Conservation (phyloP, 2,797 vertebrate species). For the Alectoris magna region DNA sequence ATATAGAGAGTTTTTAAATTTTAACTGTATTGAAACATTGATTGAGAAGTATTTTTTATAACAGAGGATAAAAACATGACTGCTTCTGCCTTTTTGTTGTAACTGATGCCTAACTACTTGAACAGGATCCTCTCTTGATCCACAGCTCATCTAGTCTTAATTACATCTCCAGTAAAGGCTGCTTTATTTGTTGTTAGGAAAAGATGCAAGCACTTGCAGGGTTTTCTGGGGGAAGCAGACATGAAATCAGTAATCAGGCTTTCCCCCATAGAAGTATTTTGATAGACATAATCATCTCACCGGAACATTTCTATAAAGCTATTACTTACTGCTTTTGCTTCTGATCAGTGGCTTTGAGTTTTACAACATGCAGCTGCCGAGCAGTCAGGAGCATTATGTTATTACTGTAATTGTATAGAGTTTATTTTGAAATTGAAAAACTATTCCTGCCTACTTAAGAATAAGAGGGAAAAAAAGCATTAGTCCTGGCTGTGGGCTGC, state of each 20-base stretch:
- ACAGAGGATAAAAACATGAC: conserved; percentile 10
- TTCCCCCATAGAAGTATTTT: conserved; percentile 16
- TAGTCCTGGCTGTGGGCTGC: conserved; percentile 1
- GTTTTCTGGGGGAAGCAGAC: background rate
- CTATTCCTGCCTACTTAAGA: conserved; percentile 41
- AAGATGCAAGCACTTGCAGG: background rate
- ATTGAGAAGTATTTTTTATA: conserved; percentile 64
- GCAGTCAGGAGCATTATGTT: conserved; percentile 42
- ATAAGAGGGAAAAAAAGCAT: background rate
- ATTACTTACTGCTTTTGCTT: conserved; percentile 53
- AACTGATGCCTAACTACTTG: conserved; percentile 32
- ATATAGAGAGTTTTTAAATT: conserved; percentile 47
- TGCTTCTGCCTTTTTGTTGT: conserved; percentile 39
- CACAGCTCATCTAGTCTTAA: background rate
- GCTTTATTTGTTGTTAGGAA: background rate
- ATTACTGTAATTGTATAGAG: background rate
- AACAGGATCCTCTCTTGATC: background rate
- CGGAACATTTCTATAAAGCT: conserved; percentile 21
- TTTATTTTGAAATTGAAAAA: conserved; percentile 52
- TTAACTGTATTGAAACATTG: conserved; percentile 63
- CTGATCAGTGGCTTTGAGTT: conserved; percentile 26
- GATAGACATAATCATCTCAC: background rate
- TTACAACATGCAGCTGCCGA: conserved; percentile 36
- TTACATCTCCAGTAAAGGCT: background rate
- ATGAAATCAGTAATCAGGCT: background rate